These are phyloP conservation scores for Perognathus longimembris DNA, from an alignment of 2,113 vertebrate species.

Conservation along the genomic window DNA sequence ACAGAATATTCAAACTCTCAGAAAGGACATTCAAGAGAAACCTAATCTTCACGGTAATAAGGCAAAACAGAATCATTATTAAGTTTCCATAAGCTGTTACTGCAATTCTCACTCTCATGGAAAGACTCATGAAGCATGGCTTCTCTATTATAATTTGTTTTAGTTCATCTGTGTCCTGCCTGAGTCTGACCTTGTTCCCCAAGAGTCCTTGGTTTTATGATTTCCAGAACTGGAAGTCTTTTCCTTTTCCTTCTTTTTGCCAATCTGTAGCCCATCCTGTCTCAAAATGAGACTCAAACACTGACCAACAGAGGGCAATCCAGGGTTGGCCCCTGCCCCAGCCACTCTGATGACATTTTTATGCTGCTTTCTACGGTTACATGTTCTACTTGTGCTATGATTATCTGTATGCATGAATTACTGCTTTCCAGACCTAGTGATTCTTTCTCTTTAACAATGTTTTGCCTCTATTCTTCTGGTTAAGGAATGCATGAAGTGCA, in stretches of 20 bases:
- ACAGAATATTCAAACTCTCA: neutral
- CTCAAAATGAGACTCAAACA: neutral
- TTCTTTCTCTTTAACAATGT: slow-evolving; percentile 32
- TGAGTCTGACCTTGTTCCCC: neutral
- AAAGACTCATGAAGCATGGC: neutral
- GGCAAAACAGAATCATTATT: neutral
- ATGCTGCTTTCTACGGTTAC: neutral
- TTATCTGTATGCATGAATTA: neutral
- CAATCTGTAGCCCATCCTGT: neutral
- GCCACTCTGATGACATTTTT: no score
- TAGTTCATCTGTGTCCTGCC: neutral
- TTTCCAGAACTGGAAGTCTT: neutral
- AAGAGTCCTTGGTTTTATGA: no score
- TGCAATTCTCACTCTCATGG: neutral
- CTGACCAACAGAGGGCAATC: neutral
- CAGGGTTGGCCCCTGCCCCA: neutral
- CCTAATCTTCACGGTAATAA: neutral
- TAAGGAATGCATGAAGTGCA: neutral
- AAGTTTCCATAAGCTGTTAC: neutral
- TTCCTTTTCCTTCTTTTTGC: neutral
- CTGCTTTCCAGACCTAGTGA: neutral
- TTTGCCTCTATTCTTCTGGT: neutral
- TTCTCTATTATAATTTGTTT: neutral
- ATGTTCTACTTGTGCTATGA: neutral
- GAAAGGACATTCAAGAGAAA: slow-evolving; percentile 20